A percentile compares a stretch with the other conserved stretches of the same genome.
Evolutionary conservation across 2,797 vertebrate genomes (phyloP).

Genomic region (Darevskia mixta): DNA sequence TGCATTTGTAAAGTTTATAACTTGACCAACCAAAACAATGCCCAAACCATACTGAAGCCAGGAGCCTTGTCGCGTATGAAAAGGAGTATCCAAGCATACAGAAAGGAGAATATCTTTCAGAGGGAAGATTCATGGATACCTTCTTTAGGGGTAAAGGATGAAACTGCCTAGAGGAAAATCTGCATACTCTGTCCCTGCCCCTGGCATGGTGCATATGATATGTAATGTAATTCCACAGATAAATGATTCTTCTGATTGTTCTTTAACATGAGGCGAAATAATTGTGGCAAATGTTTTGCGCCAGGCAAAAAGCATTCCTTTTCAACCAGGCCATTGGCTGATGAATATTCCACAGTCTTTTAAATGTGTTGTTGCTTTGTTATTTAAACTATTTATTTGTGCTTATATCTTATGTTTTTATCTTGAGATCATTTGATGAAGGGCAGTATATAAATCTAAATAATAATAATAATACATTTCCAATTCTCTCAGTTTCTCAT

Average conservation of each 20-base stretch:
- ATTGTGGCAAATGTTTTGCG: background rate
- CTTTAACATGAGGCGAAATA: background rate
- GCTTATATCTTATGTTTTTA: no score
- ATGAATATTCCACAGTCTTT: no score
- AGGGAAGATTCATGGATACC: background rate
- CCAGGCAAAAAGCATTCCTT: no score
- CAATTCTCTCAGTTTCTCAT: background rate
- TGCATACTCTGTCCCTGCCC: background rate
- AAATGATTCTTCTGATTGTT: background rate
- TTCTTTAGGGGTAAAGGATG: background rate
- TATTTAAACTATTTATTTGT: no score
- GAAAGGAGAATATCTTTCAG: background rate
- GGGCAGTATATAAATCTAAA: no score
- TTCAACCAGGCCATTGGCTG: no score
- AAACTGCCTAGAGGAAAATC: background rate
- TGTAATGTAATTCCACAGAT: background rate
- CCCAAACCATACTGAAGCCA: background rate
- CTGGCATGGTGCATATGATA: background rate
- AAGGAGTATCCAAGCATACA: background rate
- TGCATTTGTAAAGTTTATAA: background rate
- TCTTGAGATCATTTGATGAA: background rate
- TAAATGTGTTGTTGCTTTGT: no score
- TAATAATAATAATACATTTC: background rate
- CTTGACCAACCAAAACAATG: conserved; percentile 2
- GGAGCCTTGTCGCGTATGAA: background rate